These are phyloP conservation scores for Mylabris sibirica DNA, from an alignment of 2,888 invertebrate species.

Conservation along the genomic window DNA sequence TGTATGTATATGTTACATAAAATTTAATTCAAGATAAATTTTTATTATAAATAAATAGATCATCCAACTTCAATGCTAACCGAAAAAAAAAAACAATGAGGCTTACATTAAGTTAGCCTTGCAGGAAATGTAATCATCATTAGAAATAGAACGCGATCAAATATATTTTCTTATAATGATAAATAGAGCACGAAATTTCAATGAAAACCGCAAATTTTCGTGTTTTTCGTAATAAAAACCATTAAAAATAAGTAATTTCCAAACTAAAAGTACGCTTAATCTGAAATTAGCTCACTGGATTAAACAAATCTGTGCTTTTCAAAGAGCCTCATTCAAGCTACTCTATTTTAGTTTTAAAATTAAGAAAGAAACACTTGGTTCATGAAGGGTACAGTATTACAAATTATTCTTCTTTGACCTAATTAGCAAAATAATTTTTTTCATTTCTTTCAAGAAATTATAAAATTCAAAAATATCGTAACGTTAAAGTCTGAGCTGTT, in stretches of 20 bases:
- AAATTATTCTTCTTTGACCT: too few species aligned
- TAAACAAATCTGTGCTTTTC: too few species aligned
- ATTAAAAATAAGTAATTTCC: too few species aligned
- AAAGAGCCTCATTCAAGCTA: neutral
- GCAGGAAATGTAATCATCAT: slow-evolving; percentile 6
- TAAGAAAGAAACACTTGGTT: neutral
- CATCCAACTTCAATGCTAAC: neutral
- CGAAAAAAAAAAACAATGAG: neutral
- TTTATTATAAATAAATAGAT: neutral
- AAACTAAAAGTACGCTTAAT: neutral
- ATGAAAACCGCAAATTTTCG: neutral
- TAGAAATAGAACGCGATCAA: neutral
- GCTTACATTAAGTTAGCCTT: neutral
- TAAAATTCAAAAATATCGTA: too few species aligned
- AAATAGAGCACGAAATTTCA: neutral
- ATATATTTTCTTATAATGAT: neutral
- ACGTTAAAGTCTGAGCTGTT: too few species aligned
- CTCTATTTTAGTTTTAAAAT: neutral
- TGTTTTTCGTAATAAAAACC: neutral
- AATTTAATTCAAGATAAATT: neutral
- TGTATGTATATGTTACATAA: neutral
- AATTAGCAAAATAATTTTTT: too few species aligned
- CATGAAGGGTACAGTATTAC: neutral
- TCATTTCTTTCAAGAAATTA: too few species aligned
- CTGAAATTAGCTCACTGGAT: too few species aligned